These are phyloP conservation scores for sheep (Ovis aries) DNA, from an alignment of 2,113 vertebrate genomes.

Conservation along the genomic window DNA sequence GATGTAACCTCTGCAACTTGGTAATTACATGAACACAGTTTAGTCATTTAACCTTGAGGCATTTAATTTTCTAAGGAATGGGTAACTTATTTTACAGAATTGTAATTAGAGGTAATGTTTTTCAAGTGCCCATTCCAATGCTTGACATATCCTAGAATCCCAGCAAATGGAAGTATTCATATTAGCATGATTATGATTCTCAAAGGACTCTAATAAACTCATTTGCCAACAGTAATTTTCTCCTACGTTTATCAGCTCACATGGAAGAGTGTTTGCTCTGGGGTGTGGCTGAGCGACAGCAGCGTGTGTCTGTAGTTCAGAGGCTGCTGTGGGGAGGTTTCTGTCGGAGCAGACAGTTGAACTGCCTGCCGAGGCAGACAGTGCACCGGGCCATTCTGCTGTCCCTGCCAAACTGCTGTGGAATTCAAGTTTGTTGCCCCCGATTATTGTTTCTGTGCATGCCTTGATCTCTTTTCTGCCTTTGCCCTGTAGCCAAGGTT, in stretches of 20 bases:
- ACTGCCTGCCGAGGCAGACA: rapidly evolving
- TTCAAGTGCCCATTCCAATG: background rate
- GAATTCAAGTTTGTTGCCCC: background rate
- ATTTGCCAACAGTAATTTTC: background rate
- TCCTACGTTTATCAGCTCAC: background rate
- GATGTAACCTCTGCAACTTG: background rate
- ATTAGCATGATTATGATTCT: background rate
- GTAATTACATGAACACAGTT: background rate
- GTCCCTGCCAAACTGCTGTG: background rate
- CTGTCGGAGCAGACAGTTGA: background rate
- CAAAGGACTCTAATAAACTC: background rate
- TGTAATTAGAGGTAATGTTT: background rate
- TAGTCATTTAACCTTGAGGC: background rate
- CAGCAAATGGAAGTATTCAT: background rate
- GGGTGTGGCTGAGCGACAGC: background rate
- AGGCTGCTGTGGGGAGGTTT: background rate
- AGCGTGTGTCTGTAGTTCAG: background rate
- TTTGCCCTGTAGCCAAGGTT: background rate
- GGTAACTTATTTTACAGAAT: background rate
- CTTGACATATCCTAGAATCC: background rate
- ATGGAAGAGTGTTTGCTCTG: background rate
- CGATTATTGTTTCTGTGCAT: background rate
- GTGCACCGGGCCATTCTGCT: background rate
- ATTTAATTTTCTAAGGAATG: background rate
- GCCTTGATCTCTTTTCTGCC: background rate